Base-by-base conservation (phyloP, 2,113 vertebrate genomes). In the Andinoacara biseriatus region DNA sequence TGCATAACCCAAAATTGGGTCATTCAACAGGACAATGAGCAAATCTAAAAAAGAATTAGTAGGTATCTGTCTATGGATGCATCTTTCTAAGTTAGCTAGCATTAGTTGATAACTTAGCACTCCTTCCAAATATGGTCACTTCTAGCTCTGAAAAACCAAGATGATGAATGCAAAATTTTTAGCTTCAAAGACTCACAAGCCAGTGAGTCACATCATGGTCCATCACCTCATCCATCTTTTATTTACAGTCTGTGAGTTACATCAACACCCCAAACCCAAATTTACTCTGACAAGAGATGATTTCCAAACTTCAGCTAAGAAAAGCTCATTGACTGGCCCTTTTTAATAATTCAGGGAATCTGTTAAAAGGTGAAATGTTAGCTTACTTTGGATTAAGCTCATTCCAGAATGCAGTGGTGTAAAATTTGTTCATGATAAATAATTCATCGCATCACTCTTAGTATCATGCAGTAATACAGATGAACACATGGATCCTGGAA, bases 401-500 rank as follows among this genome's bases (percentile, higher is more conserved):
- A 15, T 29, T 59, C 57, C 31, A 18, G 40, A 29, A 35, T 33
- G 40, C 15, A 15, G 61, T 43, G 56, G 54, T 58, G 79, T 76
- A 40, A 74, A 83, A 72, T 57, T 15, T 57, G 63, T 22, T 26
- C 7, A 2, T 31, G 2, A 78, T 83, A 38, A 82, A 85, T 89
- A 35, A 87, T 87, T 83, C 38, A 83, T 59, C 38, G 1, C 14
- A 46, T 61, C 65, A 22, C 22, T n/a, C 15, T 59, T 14, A 54
- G n/a, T 59, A 46, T 74, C 65, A 2, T 77, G 76, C 33, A 76
- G 72, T 35, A 49, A 85, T 78, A 81, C 60, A 72, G 78, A 88
- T 59, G 76, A 83, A 54, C 35, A 10, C 43, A 49, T 14, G 46
- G 52, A 61, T 59, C 10, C 43, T 13, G 2, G 38, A 43, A 43